Percentiles rank a stretch among this genome's conserved stretches.
Conservation (phyloP, 2,888 invertebrate species). For the Therioaphis trifolii region DNA sequence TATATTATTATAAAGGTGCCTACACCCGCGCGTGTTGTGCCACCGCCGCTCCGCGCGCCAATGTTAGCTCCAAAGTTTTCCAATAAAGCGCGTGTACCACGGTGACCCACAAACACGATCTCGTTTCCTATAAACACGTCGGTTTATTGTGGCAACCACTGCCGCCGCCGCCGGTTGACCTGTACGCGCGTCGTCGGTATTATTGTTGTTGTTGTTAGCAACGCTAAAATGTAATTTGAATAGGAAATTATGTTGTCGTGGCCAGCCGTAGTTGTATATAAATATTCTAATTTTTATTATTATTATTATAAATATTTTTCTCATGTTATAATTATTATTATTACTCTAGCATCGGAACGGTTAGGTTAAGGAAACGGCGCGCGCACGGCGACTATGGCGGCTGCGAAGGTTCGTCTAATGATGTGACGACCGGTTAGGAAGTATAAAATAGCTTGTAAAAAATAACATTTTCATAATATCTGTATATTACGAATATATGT, state of each 20-base stretch:
- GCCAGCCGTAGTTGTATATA: neutral
- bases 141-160: constrained; percentile 47
- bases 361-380: constrained; percentile 1
- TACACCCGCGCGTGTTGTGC: too few species aligned
- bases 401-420: neutral
- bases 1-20: too few species aligned
- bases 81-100: constrained; percentile 37
- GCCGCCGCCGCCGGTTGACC: neutral
- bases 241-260: constrained; percentile 19
- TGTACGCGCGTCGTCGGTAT: constrained; percentile 18
- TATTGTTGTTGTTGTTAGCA: constrained; percentile 49
- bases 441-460: neutral
- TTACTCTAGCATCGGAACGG: neutral
- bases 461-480: neutral
- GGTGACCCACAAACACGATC: constrained; percentile 58
- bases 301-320: neutral
- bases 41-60: neutral
- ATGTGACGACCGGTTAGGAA: neutral
- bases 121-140: constrained; percentile 24
- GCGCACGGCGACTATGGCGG: neutral
- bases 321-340: constrained; percentile 10
- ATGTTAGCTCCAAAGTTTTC: constrained; percentile 43
- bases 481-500: too few species aligned
- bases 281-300: constrained; percentile 1
- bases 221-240: constrained; percentile 45